Conservation (phyloP, 2,113 vertebrate species). For the Vicugna pacos region DNA sequence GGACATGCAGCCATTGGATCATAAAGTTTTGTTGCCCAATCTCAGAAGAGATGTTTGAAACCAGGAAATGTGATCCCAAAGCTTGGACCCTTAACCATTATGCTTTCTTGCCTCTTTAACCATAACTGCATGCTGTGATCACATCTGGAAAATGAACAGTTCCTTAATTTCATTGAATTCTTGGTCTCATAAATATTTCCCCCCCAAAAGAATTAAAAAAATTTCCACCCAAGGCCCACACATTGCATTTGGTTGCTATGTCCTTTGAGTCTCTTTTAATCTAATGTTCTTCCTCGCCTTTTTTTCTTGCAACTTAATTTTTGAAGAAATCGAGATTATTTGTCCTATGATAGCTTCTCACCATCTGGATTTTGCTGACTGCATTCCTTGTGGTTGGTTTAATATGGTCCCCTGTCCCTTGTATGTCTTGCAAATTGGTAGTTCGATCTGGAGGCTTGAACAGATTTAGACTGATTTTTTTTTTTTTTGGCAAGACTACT, state of each 20-base stretch:
- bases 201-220: not conserved
- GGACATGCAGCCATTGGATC: not conserved
- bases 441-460: not conserved
- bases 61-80: not conserved
- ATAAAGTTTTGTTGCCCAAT: not conserved
- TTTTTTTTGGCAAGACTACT: not conserved
- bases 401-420: not conserved
- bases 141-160: not conserved
- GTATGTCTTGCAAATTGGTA: not conserved
- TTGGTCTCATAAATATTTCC: not conserved
- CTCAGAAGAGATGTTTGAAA: not conserved
- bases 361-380: not conserved
- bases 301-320: conserved; percentile 20
- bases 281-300: not conserved
- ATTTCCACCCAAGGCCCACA: not conserved
- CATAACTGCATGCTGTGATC: not conserved
- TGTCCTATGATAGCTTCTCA: conserved; percentile 1
- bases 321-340: not conserved
- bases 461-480: not conserved
- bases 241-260: not conserved
- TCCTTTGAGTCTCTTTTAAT: not conserved
- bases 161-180: not conserved
- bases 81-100: not conserved
- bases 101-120: not conserved
- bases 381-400: not conserved